Evolutionary conservation across 2,888 invertebrate species (phyloP), one percentile per base, ranked within the genome.

Genomic region (Drosophila hawaiiensis): DNA sequence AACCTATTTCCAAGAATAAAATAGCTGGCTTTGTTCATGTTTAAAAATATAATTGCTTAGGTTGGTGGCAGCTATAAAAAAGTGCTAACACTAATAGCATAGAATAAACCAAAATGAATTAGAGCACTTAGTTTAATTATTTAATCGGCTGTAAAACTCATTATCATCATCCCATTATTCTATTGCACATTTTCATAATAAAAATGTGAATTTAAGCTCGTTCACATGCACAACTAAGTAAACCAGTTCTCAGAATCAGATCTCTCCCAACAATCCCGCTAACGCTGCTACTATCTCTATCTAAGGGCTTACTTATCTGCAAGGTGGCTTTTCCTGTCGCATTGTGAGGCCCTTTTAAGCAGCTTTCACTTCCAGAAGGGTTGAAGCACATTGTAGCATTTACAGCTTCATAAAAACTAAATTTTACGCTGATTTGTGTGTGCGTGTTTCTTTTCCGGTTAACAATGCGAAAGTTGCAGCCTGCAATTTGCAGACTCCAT

Each of bases 391-490:
- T 85, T 85, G 86, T 88, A 61, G 81, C 74, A 60, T 83, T 88
- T 83, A 85, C 75, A 73, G 80, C 80, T 68, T 62, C 84, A 84
- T 89, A 80, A 86, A 85, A 86, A 73, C 73, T 69, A 73, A 86
- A 86, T 84, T 86, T 78, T 67, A 82, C 89, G 78, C 89, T 82
- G 86, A 89, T 85, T 89, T 86, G 69, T 80, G 78, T 62, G 69
- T 66, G 64, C 61, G n/a, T 41, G 25, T 35, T 37, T 6, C 25
- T 56, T 43, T 69, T 69, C 68, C 60, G 70, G 58, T 28, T 52
- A 54, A 61, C 53, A 62, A 52, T 68, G 43, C 54, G 49, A 65
- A 78, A 54, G 58, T 79, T 78, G 78, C 73, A 69, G 68, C 55
- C 68, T 70, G 77, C 59, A 63, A 73, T 63, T 66, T 69, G 71